Percentiles rank a stretch among this genome's conserved stretches.
Evolutionary conservation across 2,113 vertebrate species (phyloP).

Genomic region (Patagioenas fasciata): DNA sequence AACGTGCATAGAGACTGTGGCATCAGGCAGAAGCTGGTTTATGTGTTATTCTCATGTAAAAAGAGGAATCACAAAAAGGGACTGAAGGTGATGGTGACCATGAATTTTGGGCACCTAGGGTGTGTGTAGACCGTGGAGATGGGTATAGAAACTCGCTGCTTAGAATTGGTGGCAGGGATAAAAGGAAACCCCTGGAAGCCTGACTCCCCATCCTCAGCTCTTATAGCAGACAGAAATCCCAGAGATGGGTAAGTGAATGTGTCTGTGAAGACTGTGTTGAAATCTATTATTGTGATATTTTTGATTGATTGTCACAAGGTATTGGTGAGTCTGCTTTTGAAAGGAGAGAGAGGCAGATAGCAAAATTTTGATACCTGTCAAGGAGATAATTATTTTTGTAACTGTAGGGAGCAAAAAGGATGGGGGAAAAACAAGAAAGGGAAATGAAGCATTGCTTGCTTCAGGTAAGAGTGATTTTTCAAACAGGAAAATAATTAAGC

Average conservation of each 20-base stretch:
- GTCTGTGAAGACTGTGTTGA: background rate
- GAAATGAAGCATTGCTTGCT: background rate
- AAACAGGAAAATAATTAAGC: constrained; percentile 19
- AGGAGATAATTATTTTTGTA: constrained; percentile 24
- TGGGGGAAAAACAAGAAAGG: background rate
- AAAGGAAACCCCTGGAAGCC: background rate
- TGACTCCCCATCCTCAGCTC: background rate
- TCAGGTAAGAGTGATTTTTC: constrained; percentile 10
- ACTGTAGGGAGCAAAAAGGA: background rate
- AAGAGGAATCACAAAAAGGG: background rate
- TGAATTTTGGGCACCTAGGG: background rate
- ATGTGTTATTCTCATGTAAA: background rate
- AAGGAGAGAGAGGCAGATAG: background rate
- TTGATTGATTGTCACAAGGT: constrained; percentile 8
- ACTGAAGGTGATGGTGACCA: background rate
- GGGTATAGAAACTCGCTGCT: background rate
- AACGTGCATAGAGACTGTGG: background rate
- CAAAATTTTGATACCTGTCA: constrained; percentile 14
- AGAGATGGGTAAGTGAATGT: background rate
- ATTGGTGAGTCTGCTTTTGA: constrained; percentile 13
- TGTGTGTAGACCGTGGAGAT: background rate
- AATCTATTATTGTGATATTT: background rate
- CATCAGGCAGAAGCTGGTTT: background rate
- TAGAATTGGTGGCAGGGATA: background rate
- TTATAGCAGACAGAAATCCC: background rate